Evolutionary conservation across 2,797 vertebrate genomes (phyloP).

Genomic region (Tarsius wallacei): DNA sequence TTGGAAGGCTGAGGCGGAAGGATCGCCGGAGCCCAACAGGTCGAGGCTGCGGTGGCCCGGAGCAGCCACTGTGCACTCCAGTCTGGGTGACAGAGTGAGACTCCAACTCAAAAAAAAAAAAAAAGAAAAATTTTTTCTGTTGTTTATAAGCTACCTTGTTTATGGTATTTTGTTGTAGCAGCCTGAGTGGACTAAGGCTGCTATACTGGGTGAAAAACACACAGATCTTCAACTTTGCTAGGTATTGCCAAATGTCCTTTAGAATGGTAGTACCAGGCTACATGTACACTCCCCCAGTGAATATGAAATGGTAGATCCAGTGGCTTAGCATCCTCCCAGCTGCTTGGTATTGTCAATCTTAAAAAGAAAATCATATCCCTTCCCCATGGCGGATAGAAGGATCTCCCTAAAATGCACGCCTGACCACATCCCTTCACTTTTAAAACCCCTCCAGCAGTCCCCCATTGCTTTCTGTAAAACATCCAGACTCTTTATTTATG

Average conservation of each 20-base stretch:
- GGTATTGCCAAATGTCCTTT: background rate
- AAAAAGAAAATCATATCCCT: background rate
- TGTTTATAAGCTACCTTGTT: too few relatives aligned
- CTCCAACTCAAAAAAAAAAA: too few relatives aligned
- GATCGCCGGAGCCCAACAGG: too few relatives aligned
- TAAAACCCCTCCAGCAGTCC: background rate
- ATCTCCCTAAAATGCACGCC: background rate
- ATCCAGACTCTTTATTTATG: background rate
- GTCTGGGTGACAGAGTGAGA: too few relatives aligned
- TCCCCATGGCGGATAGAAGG: background rate
- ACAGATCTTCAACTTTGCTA: background rate
- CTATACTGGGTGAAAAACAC: background rate
- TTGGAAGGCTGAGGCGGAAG: too few relatives aligned
- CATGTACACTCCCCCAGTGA: fast-evolving
- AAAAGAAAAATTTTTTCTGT: too few relatives aligned
- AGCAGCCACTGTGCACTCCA: too few relatives aligned
- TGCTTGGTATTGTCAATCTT: background rate
- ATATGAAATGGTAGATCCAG: background rate
- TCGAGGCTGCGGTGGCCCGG: too few relatives aligned
- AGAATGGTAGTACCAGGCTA: background rate
- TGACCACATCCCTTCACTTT: background rate
- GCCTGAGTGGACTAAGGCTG: background rate
- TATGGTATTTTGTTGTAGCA: background rate
- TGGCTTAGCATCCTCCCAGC: background rate
- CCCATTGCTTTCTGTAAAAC: background rate